phyloP scores from a whole-genome alignment of 2,888 invertebrate species.

The Polydrusus cervinus region DNA sequence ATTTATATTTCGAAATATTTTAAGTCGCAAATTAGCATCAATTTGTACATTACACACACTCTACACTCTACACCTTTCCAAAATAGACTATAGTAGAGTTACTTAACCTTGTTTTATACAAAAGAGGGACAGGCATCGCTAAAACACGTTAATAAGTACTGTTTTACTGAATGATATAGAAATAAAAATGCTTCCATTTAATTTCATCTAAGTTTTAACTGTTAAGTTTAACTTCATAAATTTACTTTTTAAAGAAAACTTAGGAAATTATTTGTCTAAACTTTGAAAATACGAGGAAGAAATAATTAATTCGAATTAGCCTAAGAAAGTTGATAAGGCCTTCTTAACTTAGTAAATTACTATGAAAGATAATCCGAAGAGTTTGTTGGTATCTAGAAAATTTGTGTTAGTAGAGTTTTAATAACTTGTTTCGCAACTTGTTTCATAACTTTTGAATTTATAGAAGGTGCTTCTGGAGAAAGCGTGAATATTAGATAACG shows the following conservation, averaged over 20 bases:
- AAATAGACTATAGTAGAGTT: too few species aligned
- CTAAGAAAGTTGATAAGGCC: conserved; percentile 33
- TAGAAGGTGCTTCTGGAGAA: background rate
- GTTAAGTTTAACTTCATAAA: conserved; percentile 31
- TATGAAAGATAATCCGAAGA: background rate
- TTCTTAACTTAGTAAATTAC: conserved; percentile 27
- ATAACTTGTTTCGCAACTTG: background rate
- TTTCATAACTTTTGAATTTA: conserved; percentile 11
- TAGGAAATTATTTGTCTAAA: conserved; percentile 34
- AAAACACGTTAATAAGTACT: too few species aligned
- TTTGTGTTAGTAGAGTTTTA: conserved; percentile 24
- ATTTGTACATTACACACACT: too few species aligned
- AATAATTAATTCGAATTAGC: conserved; percentile 31
- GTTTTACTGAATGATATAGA: too few species aligned
- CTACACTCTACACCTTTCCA: too few species aligned
- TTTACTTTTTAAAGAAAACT: conserved; percentile 25
- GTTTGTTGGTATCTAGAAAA: conserved; percentile 25
- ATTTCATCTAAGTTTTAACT: conserved; percentile 25
- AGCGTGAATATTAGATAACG: too few species aligned
- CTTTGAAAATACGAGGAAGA: conserved; percentile 25
- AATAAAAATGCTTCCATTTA: too few species aligned
- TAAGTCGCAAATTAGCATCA: too few species aligned
- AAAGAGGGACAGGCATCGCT: too few species aligned
- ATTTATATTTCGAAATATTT: too few species aligned
- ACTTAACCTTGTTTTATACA: too few species aligned